phyloP scores from a whole-genome alignment of 2,797 vertebrate species.

The Poecilia wingei region DNA sequence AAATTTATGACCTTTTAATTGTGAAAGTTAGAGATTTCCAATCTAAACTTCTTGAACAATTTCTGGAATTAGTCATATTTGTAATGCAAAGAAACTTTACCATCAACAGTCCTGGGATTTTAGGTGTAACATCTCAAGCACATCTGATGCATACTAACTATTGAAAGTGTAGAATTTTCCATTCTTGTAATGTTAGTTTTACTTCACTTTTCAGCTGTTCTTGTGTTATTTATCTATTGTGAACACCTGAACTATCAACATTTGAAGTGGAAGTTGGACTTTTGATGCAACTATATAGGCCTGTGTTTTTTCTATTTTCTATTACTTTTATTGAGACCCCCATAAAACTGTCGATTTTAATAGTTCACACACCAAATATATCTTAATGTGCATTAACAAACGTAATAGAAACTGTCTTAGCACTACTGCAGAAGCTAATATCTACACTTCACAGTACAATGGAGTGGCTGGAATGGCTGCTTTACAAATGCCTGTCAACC shows the following conservation, averaged over 20 bases:
- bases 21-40: background rate
- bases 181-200: background rate
- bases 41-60: background rate
- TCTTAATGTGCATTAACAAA: background rate
- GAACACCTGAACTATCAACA: background rate
- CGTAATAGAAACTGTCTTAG: background rate
- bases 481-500: background rate
- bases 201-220: background rate
- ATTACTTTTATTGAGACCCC: background rate
- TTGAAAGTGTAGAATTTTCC: background rate
- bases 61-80: background rate
- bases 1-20: background rate
- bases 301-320: background rate
- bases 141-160: background rate
- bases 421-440: background rate
- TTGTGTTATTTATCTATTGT: background rate
- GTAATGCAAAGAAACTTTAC: background rate
- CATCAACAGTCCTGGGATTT: background rate
- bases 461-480: background rate
- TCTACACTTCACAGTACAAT: background rate
- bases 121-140: background rate
- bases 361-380: background rate
- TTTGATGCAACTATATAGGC: background rate
- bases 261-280: background rate
- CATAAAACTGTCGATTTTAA: background rate